Conservation (phyloP, 2,113 vertebrate species). For the Setophaga kirtlandii region DNA sequence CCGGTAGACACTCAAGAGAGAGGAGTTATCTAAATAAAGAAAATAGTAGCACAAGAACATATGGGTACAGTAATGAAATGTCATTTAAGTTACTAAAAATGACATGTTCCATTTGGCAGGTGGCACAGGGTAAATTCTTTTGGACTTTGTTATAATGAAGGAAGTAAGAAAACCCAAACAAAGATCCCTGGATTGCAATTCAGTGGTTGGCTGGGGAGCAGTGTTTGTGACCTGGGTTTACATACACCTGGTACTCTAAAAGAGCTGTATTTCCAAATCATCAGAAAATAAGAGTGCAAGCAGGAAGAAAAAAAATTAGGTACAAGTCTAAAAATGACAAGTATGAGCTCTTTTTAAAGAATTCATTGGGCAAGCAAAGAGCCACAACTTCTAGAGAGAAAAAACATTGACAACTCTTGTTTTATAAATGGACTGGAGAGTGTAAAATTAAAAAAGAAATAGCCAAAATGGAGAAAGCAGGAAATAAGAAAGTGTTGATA, state of each 20-base stretch:
- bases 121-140: not conserved
- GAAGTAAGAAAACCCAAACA: not conserved
- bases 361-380: not conserved
- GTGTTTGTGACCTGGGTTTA: not conserved
- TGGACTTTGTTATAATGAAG: not conserved
- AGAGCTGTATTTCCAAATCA: not conserved
- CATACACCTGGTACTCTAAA: not conserved
- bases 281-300: not conserved
- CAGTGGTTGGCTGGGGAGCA: not conserved
- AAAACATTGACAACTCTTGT: not conserved
- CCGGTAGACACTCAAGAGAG: not conserved
- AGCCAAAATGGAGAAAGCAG: not conserved
- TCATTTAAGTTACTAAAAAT: slow-evolving; percentile 20
- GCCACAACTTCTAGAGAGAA: not conserved
- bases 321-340: not conserved
- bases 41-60: slow-evolving; percentile 28
- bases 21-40: slow-evolving; percentile 30
- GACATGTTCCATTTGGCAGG: not conserved
- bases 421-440: not conserved
- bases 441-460: not conserved
- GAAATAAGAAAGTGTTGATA: not conserved
- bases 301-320: not conserved
- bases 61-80: slow-evolving; percentile 9
- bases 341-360: not conserved
- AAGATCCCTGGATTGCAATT: not conserved